A percentile compares a stretch with the other conserved stretches of the same genome.
Evolutionary conservation across 2,888 invertebrate genomes (phyloP).

Genomic region (Scaptomyza flava): DNA sequence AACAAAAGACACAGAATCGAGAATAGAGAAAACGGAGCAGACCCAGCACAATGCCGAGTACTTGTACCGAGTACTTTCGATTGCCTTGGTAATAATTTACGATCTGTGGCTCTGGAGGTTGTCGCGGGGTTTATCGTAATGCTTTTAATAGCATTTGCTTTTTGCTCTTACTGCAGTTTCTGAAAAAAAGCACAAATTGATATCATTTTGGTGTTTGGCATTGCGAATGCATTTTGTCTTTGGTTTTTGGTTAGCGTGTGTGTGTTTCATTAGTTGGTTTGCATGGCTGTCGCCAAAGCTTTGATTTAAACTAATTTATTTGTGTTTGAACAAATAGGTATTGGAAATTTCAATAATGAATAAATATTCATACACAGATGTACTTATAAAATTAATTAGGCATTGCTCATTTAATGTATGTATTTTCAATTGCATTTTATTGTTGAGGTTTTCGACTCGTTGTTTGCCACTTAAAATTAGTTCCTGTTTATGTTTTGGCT

Average conservation of each 20-base stretch:
- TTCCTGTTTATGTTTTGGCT: constrained; percentile 35
- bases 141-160: constrained; percentile 61
- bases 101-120: constrained; percentile 39
- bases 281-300: constrained; percentile 51
- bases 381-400: constrained; percentile 14
- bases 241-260: constrained; percentile 13
- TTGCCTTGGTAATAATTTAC: constrained; percentile 60
- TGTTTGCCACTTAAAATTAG: constrained; percentile 49
- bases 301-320: constrained; percentile 54
- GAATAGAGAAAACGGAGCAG: constrained; percentile 3
- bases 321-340: constrained; percentile 5
- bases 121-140: constrained; percentile 56
- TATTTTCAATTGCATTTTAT: constrained; percentile 55
- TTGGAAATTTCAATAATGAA: constrained; percentile 12
- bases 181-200: constrained; percentile 65
- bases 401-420: constrained; percentile 26
- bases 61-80: constrained; percentile 47
- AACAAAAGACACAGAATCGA: constrained; percentile 21
- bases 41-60: constrained; percentile 25
- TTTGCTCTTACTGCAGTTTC: constrained; percentile 10
- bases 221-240: constrained; percentile 43
- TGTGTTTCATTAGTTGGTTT: constrained; percentile 47
- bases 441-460: constrained; percentile 37
- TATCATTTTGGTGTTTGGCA: constrained; percentile 57
- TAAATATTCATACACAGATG: background rate